phyloP scores from a whole-genome alignment of 1,140 invertebrate species.

The honey bee (Apis mellifera) region Amel_HAv3.1 CM009940.2:9411001-9411500 shows the following conservation, averaged over 20 bases:
- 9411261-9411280: not conserved
- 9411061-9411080: slow-evolving; percentile 68
- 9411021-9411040: slow-evolving; percentile 67
- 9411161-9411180: slow-evolving; percentile 67
- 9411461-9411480: slow-evolving; percentile 20
- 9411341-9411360: not conserved
- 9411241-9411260: slow-evolving; percentile 37
- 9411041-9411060: slow-evolving; percentile 75
- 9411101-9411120: slow-evolving; percentile 80
- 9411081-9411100: slow-evolving; percentile 77
- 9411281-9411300: not conserved
- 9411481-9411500: slow-evolving; percentile 68
- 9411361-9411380: slow-evolving; percentile 34
- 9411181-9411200: slow-evolving; percentile 72
- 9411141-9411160: slow-evolving; percentile 66
- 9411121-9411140: slow-evolving; percentile 73
- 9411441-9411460: slow-evolving; percentile 43
- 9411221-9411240: slow-evolving; percentile 69
- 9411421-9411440: slow-evolving; percentile 48
- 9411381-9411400: slow-evolving; percentile 62
- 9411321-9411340: not conserved
- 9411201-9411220: slow-evolving; percentile 73
- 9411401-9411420: slow-evolving; percentile 72
- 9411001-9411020: slow-evolving; percentile 80
- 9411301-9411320: not conserved